Conservation (phyloP, 2,888 invertebrate genomes). For the Apoda limacodes region DNA sequence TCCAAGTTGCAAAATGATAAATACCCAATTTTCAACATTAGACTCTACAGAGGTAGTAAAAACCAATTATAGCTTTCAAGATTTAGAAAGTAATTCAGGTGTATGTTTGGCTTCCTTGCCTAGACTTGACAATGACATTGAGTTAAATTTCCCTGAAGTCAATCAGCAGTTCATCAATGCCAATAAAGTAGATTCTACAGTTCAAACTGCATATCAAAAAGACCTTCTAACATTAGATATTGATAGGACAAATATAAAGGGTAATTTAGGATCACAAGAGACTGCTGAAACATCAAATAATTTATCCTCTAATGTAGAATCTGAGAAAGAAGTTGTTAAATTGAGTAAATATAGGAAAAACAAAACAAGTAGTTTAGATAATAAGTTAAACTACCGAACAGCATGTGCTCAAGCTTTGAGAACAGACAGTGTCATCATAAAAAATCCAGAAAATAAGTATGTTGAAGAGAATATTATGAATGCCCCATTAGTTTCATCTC, state of each 20-base stretch:
- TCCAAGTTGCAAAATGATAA: conserved; percentile 51
- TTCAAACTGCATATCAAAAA: conserved; percentile 17
- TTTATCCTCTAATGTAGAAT: conserved; percentile 15
- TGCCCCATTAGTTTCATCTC: too few relatives aligned
- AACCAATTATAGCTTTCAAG: conserved; percentile 48
- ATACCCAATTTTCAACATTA: conserved; percentile 35
- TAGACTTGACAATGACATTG: conserved; percentile 57
- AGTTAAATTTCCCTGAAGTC: conserved; percentile 59
- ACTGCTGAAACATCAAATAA: conserved; percentile 20
- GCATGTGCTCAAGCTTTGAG: conserved; percentile 28
- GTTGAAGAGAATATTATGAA: too few relatives aligned
- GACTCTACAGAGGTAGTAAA: conserved; percentile 32
- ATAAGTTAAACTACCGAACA: conserved; percentile 20
- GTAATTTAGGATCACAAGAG: conserved; percentile 1
- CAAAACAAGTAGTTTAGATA: conserved; percentile 26
- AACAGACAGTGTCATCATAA: conserved; percentile 60
- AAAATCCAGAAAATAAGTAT: conserved; percentile 62
- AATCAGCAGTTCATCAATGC: conserved; percentile 64
- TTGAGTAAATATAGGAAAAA: conserved; percentile 52
- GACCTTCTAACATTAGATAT: not conserved
- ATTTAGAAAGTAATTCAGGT: conserved; percentile 54
- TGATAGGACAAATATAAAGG: not conserved
- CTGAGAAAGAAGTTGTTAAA: conserved; percentile 41
- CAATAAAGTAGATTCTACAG: conserved; percentile 40
- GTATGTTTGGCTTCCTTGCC: conserved; percentile 57